phyloP scores from a whole-genome alignment of 1,140 invertebrate genomes.

The Nasonia longicornis region DNA sequence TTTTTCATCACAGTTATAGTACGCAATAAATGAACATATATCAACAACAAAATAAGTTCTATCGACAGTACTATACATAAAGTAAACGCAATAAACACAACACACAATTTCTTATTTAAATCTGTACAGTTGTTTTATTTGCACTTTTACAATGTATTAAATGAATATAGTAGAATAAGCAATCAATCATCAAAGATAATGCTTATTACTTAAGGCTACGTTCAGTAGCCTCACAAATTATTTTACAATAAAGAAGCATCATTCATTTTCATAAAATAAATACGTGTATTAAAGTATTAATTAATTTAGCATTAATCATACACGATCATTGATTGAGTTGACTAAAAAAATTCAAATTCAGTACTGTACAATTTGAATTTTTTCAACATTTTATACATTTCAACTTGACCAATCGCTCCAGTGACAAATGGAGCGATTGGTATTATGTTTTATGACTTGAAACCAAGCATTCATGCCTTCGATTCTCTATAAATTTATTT shows the following conservation, averaged over 20 bases:
- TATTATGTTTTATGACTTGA: not conserved
- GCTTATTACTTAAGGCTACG: constrained; percentile 20
- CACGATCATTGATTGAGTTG: not conserved
- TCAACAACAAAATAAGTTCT: constrained; percentile 48
- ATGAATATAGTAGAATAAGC: not conserved
- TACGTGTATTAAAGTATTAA: constrained; percentile 1
- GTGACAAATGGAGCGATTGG: not conserved
- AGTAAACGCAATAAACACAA: constrained; percentile 44
- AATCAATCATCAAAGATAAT: constrained; percentile 18
- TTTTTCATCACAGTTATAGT: constrained; percentile 58
- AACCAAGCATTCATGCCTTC: not conserved
- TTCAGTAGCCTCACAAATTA: constrained; percentile 10
- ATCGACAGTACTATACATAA: not conserved
- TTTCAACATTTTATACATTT: constrained; percentile 10
- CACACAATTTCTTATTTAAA: constrained; percentile 42
- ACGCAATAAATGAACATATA: constrained; percentile 53
- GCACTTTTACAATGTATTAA: constrained; percentile 17
- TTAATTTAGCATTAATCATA: not conserved
- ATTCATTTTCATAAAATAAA: constrained; percentile 29
- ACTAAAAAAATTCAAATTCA: not conserved
- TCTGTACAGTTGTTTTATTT: constrained; percentile 40
- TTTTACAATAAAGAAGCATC: constrained; percentile 5
- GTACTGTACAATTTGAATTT: constrained; percentile 8
- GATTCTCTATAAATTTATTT: constrained; percentile 3
- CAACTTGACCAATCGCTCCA: not conserved